Evolutionary conservation across 2,888 invertebrate species (phyloP), one percentile per base, ranked within the genome.

Genomic region (Microdon myrmicae): DNA sequence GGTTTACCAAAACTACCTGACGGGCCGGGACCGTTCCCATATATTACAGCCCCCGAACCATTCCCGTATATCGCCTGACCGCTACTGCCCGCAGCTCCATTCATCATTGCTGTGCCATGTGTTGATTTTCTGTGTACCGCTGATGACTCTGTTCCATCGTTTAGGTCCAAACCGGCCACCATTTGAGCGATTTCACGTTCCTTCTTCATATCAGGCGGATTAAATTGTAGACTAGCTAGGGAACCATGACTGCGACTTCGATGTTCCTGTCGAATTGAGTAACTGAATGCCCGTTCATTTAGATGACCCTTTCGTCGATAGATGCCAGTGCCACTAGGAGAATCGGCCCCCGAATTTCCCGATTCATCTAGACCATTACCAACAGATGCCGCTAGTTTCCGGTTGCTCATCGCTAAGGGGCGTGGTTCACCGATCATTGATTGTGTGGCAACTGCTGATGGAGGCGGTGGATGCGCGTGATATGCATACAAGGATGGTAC

Each of bases 211-310:
- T 90, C 90, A 67, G 90, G 90, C 68, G 89, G 89, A 70, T 90
- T 92, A 80, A 94, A 94, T 77, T 94, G 93, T 64, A 95, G 82
- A 76, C 94, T 94, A 60, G 94, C 93, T 76, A 95, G 82, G 58
- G 93, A 93, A 56, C 94, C 94, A 79, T 95, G 94, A 73, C 94
- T 94, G 61, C 95, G 85, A 76, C 94, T 94, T 68, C 95, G 86
- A 76, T 95, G 94, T 77, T 95, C 95, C 78, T 95, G 94, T 51
- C 95, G 83, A 74, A 95, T 95, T 70, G 94, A 94, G 81, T 95
- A 94, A 49, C 93, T 93, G 76, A 95, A 95, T 14, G 95, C 95
- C 41, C 94, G 83, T 78, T 95, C 95, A 79, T 95, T 95, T 68
- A 95, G 81, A 74, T 95, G 94, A 0, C 94, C 94, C 73, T 94